These are phyloP conservation scores for Shargacucullia verbasci DNA, from an alignment of 2,888 invertebrate genomes.

Conservation along the genomic window DNA sequence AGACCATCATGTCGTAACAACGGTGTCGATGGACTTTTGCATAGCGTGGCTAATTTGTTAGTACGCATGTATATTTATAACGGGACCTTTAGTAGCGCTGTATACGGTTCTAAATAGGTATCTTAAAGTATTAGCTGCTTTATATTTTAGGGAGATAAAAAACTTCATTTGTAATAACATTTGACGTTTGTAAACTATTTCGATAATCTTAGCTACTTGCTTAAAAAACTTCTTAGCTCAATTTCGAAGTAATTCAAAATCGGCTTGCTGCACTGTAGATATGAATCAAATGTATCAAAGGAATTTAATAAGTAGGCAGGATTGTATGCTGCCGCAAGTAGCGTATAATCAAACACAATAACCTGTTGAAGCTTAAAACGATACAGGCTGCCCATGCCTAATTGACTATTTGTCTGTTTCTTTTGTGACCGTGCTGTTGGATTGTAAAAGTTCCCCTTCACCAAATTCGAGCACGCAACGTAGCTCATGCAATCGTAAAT, in stretches of 20 bases:
- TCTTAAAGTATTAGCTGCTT: not conserved
- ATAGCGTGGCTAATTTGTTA: constrained; percentile 38
- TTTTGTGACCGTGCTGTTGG: constrained; percentile 27
- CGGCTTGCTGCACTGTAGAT: constrained; percentile 8
- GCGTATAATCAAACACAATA: constrained; percentile 54
- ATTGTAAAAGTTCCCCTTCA: constrained; percentile 43
- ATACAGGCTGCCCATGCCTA: constrained; percentile 31
- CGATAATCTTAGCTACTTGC: not conserved
- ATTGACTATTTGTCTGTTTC: constrained; percentile 56
- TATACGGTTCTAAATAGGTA: no score
- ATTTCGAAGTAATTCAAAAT: constrained; percentile 20
- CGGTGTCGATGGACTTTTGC: constrained; percentile 72
- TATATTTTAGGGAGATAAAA: not conserved
- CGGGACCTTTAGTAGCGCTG: not conserved
- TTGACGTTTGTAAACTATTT: constrained; percentile 2
- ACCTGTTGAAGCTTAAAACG: constrained; percentile 75
- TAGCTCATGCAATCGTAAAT: constrained; percentile 65
- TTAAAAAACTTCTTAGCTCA: constrained; percentile 22
- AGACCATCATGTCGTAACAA: constrained; percentile 68
- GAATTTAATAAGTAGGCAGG: constrained; percentile 40
- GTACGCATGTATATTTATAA: constrained; percentile 9
- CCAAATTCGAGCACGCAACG: constrained; percentile 56
- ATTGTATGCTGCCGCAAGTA: constrained; percentile 44
- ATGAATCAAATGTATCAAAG: constrained; percentile 58
- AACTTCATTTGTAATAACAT: not conserved